Percentiles rank a stretch among this genome's conserved stretches.
Evolutionary conservation across 1,140 invertebrate genomes (phyloP).

Genomic region (Drosophila bocki): DNA sequence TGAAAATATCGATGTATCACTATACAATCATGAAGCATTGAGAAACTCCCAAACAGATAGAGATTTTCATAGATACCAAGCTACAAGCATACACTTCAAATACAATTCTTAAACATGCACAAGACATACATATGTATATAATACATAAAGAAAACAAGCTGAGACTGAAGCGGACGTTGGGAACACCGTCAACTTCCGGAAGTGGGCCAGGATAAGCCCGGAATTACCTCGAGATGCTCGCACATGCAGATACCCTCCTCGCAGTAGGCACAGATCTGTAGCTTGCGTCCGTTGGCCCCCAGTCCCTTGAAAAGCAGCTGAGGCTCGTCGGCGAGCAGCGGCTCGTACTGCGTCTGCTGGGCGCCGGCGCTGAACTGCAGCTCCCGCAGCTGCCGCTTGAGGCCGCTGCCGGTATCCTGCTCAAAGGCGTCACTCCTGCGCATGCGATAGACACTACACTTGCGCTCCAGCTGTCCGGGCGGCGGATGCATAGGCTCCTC

Average conservation of each 20-base stretch:
- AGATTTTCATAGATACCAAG: background rate
- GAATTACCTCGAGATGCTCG: conserved; percentile 84
- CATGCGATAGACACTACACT: conserved; percentile 85
- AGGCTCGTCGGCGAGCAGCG: conserved; percentile 76
- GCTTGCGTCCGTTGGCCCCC: conserved; percentile 65
- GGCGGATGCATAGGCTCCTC: conserved; percentile 71
- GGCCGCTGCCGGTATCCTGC: conserved; percentile 32
- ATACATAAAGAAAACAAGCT: background rate
- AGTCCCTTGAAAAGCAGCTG: conserved; percentile 79
- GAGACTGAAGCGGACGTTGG: background rate
- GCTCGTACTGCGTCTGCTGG: conserved; percentile 79
- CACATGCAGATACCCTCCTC: conserved; percentile 84
- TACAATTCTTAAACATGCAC: conserved; percentile 13
- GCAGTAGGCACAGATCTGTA: conserved; percentile 81
- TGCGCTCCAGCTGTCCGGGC: conserved; percentile 75
- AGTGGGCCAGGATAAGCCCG: conserved; percentile 2
- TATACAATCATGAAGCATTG: background rate
- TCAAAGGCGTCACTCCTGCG: conserved; percentile 76
- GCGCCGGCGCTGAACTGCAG: conserved; percentile 64
- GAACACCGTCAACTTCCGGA: background rate
- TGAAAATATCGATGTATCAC: background rate
- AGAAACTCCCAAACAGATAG: background rate
- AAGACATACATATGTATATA: conserved; percentile 2
- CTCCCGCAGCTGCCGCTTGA: conserved; percentile 77
- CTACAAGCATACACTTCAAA: conserved; percentile 13